Base-by-base conservation (phyloP, 2,113 vertebrate genomes). In the Cryptomyrus ogoouensis region DNA sequence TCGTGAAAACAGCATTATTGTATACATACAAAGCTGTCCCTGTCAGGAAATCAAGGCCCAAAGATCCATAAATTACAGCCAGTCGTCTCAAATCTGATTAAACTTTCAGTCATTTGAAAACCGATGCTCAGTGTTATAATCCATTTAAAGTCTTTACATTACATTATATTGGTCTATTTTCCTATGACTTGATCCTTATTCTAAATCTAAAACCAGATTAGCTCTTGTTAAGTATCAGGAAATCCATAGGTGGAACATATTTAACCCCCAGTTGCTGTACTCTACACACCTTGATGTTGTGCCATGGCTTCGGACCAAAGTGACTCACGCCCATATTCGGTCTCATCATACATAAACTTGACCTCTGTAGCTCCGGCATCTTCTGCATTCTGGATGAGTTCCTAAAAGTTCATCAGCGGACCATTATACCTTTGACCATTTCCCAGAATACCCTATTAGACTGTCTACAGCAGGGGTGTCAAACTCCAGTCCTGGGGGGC, bases 321-420 rank as follows among this genome's bases (percentile, higher is more conserved):
- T 0, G 97, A 98, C 92, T 99, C 97, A 83, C 97, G 97, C 89
- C 98, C 98, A 93, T 98, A 97, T 49, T 98, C 97, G 19, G 96
- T 99, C 94, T 99, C 98, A 95, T 99, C 97, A 15, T 97, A 99
- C 58, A 99, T 95, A 94, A 99, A 99, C 93, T 96, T 98, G 92
- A 99, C 97, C 91, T 99, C 98, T 9, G 97, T 98, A 88, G 98
- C 98, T 91, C 98, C 98, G 88, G 98, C 98, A 95, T 99, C 98
- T 93, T 99, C 98, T 83, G 98, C 98, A 94, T 99, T 99, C 94
- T 99, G 98, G 94, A 99, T 99, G 94, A 99, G 94, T 89, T 99
- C 98, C 98, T 99, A 93, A 53, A 93, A 89, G 13, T 21, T 8
- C 35, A 92, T 88, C 0, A 88, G 91, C 13, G 0, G 47, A n/a